Conservation (phyloP, 2,113 vertebrate genomes). For the Beaufortia kweichowensis region DNA sequence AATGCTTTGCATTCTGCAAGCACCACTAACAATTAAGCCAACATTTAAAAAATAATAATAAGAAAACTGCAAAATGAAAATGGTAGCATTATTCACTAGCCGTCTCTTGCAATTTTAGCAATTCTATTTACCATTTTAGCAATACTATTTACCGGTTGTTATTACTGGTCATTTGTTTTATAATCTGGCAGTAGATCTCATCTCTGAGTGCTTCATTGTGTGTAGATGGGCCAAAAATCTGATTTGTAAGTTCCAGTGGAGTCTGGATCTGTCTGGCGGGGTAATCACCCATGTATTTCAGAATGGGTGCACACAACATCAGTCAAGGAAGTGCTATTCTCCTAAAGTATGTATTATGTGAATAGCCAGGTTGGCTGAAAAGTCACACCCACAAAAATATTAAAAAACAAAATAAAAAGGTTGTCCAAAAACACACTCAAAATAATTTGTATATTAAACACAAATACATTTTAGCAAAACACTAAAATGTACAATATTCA, state of each 20-base stretch:
- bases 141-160: slow-evolving; percentile 77
- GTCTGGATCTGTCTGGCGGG: slow-evolving; percentile 83
- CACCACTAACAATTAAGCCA: too few species aligned
- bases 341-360: neutral
- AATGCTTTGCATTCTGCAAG: too few species aligned
- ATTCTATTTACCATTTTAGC: too few species aligned
- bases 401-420: too few species aligned
- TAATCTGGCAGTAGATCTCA: slow-evolving; percentile 95
- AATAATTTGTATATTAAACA: too few species aligned
- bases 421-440: too few species aligned
- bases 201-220: slow-evolving; percentile 79
- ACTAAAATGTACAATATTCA: neutral
- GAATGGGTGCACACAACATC: slow-evolving; percentile 75
- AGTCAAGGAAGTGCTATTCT: slow-evolving; percentile 68
- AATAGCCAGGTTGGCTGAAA: neutral
- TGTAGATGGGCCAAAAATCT: slow-evolving; percentile 85
- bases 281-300: slow-evolving; percentile 98
- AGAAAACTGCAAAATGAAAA: too few species aligned
- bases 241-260: slow-evolving; percentile 84
- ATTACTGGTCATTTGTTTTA: slow-evolving; percentile 93
- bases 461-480: too few species aligned
- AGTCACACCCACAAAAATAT: too few species aligned
- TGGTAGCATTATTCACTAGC: too few species aligned
- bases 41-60: too few species aligned
- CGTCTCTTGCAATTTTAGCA: neutral